Evolutionary conservation across 2,113 vertebrate genomes (phyloP).

Genomic region (Ceyx cyanopectus): DNA sequence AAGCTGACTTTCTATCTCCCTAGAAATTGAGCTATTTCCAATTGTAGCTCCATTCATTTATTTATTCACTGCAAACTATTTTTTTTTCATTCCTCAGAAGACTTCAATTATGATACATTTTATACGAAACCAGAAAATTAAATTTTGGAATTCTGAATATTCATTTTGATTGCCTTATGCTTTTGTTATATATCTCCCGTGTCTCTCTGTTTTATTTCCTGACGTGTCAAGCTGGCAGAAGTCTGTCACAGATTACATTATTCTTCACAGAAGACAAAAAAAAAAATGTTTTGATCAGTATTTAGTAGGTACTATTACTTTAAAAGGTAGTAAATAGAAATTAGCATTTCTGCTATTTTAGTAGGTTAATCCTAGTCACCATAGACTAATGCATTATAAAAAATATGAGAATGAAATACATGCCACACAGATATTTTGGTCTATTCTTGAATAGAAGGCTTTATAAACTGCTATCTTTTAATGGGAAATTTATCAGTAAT

Average conservation of each 20-base stretch:
- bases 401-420: not conserved
- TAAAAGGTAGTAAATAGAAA: not conserved
- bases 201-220: not conserved
- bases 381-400: not conserved
- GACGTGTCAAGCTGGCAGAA: not conserved
- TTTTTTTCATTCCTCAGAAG: not conserved
- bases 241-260: not conserved
- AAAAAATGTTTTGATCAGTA: conserved; percentile 2
- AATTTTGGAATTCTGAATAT: not conserved
- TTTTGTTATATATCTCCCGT: not conserved
- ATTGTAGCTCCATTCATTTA: not conserved
- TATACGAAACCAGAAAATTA: not conserved
- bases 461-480: not conserved
- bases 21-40: not conserved
- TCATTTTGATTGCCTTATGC: not conserved
- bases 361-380: not conserved
- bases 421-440: not conserved
- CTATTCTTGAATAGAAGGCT: not conserved
- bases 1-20: not conserved
- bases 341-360: not conserved
- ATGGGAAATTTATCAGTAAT: not conserved
- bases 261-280: not conserved
- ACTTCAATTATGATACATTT: not conserved
- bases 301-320: not conserved
- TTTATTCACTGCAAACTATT: not conserved